Base-by-base conservation (phyloP, 2,797 vertebrate genomes). In the Peromyscus eremicus region DNA sequence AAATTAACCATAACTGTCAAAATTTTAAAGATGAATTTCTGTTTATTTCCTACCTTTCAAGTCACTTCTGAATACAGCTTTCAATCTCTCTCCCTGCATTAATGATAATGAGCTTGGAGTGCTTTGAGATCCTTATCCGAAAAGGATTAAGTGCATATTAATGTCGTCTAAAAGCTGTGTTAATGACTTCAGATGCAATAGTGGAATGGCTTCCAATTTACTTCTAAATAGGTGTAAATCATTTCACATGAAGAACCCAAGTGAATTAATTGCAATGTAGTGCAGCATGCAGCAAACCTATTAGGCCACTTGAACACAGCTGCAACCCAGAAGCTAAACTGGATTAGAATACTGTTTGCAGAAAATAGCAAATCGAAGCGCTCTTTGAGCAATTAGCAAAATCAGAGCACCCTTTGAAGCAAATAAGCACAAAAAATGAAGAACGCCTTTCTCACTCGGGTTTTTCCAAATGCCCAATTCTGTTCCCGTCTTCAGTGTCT, bases 321-420 rank as follows among this genome's bases (percentile, higher is more conserved):
- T 98, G 97, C 97, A 92, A 82, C 96, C 92, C 93, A 32, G 49
- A 91, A 94, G 93, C 85, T 95, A 97, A 95, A 96, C 98, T 97
- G 60, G 76, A 97, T 96, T 95, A 97, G 97, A 98, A 96, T 73
- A 46, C 94, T 97, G 97, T 98, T 98, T 97, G 98, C 43, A 97
- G 97, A 98, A 98, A 98, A 97, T 96, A 98, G 97, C 90, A 97
- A 98, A 98, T 97, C 79, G 81, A 94, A 98, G 95, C 96, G 96
- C 98, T 98, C 98, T 97, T 97, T 93, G 96, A 96, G 98, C 97
- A 98, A 98, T 98, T 98, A 97, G 96, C 93, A 96, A 97, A 98
- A 98, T 97, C 98, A 98, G 98, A 98, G 97, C 97, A 96, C 96
- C 97, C 94, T 98, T 97, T 97, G 97, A 98, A 94, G 96, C 97